Percentiles rank a stretch among this genome's conserved stretches.
These are phyloP conservation scores for Erynnis tages DNA, from an alignment of 2,888 invertebrate species.

Conservation along the genomic window DNA sequence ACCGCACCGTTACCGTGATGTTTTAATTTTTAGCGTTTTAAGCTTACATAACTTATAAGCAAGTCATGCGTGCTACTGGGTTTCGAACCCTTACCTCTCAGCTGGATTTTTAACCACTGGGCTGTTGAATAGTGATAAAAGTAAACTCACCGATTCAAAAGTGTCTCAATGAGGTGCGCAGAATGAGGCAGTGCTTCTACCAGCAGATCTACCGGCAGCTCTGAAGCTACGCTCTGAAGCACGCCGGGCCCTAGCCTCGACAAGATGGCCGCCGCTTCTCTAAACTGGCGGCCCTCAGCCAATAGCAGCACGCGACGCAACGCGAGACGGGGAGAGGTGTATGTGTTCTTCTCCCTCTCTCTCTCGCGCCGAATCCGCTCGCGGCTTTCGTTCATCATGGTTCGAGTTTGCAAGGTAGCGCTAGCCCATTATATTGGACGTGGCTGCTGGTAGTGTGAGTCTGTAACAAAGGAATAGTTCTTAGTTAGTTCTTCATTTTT, in stretches of 20 bases:
- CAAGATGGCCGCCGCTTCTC: slow-evolving; percentile 94
- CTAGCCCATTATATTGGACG: slow-evolving; percentile 60
- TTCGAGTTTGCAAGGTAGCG: slow-evolving; percentile 43
- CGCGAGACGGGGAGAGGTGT: slow-evolving; percentile 85
- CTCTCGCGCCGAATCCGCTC: slow-evolving; percentile 86
- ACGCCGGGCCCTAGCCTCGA: slow-evolving; percentile 90
- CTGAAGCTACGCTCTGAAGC: slow-evolving; percentile 87
- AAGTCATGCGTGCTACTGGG: too few relatives aligned
- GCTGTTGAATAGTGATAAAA: slow-evolving; percentile 2
- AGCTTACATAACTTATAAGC: too few relatives aligned
- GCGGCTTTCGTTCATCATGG: slow-evolving; percentile 85
- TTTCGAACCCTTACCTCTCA: too few relatives aligned
- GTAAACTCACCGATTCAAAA: slow-evolving; percentile 84
- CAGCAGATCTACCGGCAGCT: slow-evolving; percentile 92
- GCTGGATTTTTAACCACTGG: too few relatives aligned
- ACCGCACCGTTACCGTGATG: too few relatives aligned
- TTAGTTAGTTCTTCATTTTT: too few relatives aligned
- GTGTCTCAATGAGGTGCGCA: slow-evolving; percentile 91
- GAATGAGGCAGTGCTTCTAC: slow-evolving; percentile 95
- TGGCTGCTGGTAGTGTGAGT: background rate
- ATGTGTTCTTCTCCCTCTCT: slow-evolving; percentile 80
- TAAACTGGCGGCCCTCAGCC: slow-evolving; percentile 93
- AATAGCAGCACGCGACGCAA: slow-evolving; percentile 87
- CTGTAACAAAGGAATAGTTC: slow-evolving; percentile 13
- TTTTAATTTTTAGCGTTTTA: too few relatives aligned